Conservation (phyloP, 2,888 invertebrate genomes). For the Chesias legatella region DNA sequence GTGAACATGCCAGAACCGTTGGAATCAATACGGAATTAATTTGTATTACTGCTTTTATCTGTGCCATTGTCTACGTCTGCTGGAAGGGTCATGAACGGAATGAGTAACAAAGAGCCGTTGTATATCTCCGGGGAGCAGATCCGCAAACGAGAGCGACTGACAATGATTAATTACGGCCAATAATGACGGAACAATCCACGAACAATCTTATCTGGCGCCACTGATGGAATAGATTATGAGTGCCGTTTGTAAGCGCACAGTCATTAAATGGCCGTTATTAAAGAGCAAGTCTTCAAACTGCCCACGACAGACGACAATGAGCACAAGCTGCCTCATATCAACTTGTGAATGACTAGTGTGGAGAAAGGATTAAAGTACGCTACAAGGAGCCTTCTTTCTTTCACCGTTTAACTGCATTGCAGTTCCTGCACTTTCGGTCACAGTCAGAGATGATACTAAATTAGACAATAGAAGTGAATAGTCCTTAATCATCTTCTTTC, state of each 20-base stretch:
- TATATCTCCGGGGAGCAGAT: slow-evolving; percentile 44
- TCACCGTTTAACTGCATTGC: too few species aligned
- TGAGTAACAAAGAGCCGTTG: slow-evolving; percentile 34
- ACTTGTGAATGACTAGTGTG: too few species aligned
- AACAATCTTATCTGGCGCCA: slow-evolving; percentile 55
- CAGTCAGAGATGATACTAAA: too few species aligned
- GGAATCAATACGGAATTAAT: slow-evolving; percentile 23
- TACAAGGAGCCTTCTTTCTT: too few species aligned
- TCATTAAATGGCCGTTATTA: slow-evolving; percentile 36
- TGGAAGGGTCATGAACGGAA: slow-evolving; percentile 33
- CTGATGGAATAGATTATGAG: slow-evolving; percentile 55
- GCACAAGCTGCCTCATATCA: too few species aligned
- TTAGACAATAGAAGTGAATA: too few species aligned
- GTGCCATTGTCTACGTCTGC: slow-evolving; percentile 25
- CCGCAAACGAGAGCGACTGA: slow-evolving; percentile 58
- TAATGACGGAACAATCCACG: slow-evolving; percentile 61
- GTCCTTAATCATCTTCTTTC: too few species aligned
- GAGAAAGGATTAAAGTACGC: too few species aligned
- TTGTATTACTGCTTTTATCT: slow-evolving; percentile 23
- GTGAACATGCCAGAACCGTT: slow-evolving; percentile 9
- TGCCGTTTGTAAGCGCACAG: slow-evolving; percentile 41
- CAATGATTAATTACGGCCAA: slow-evolving; percentile 69
- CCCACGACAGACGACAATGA: too few species aligned
- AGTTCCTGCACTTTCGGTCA: too few species aligned
- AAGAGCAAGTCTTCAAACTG: too few species aligned